Percentiles rank a stretch among this genome's conserved stretches.
Conservation (phyloP, 1,140 invertebrate species). For the Drosophila bipectinata region DNA sequence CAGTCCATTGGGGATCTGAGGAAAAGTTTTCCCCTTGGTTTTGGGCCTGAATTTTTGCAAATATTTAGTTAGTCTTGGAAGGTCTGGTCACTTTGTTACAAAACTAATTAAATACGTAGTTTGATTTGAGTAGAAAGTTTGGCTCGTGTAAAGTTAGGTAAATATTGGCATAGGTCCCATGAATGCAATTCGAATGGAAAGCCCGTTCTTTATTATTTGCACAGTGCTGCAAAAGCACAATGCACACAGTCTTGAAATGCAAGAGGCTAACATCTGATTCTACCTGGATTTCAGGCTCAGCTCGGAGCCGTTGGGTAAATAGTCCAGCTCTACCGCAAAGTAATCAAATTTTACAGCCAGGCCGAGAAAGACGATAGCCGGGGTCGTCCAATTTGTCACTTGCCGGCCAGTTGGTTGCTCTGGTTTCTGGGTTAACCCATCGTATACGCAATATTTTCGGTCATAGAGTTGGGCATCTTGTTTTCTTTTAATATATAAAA, state of each 20-base stretch:
- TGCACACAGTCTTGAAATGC: slow-evolving; percentile 26
- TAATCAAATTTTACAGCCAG: slow-evolving; percentile 69
- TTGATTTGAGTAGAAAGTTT: slow-evolving; percentile 30
- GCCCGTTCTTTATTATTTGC: slow-evolving; percentile 37
- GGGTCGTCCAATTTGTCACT: slow-evolving; percentile 53
- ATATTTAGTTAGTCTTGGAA: slow-evolving; percentile 71
- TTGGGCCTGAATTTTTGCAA: slow-evolving; percentile 56
- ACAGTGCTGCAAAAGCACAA: slow-evolving; percentile 62
- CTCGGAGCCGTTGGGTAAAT: slow-evolving; percentile 47
- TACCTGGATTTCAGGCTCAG: slow-evolving; percentile 25
- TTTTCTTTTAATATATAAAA: too few species aligned
- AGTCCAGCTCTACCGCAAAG: slow-evolving; percentile 55
- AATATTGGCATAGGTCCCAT: slow-evolving; percentile 53
- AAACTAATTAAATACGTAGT: slow-evolving; percentile 61
- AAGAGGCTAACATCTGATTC: slow-evolving; percentile 14
- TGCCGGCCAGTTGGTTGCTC: slow-evolving; percentile 37
- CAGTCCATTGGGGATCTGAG: slow-evolving; percentile 4
- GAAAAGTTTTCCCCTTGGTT: slow-evolving; percentile 21
- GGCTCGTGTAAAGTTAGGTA: slow-evolving; percentile 30
- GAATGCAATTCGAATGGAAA: slow-evolving; percentile 57
- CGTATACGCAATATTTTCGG: slow-evolving; percentile 31
- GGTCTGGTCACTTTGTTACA: slow-evolving; percentile 25
- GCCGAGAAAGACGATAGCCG: slow-evolving; percentile 19
- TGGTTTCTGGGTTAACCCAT: slow-evolving; percentile 30
- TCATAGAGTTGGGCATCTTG: background rate